phyloP scores from a whole-genome alignment of 2,113 vertebrate genomes.

The Diadophis punctatus region DNA sequence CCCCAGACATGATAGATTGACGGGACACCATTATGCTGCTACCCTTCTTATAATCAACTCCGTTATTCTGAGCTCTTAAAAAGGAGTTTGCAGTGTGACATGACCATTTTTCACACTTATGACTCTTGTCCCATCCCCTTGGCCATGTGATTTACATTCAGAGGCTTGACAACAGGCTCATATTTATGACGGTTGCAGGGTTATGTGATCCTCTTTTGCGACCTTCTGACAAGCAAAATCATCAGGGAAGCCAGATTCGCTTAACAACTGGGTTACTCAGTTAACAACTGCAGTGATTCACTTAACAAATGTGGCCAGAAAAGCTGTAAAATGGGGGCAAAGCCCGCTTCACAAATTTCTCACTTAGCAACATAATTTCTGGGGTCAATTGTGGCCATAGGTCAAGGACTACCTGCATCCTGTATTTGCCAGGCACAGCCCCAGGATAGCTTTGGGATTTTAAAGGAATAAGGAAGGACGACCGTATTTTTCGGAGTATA shows the following conservation, averaged over 20 bases:
- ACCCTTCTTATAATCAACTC: background rate
- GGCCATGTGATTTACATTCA: background rate
- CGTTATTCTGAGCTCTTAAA: background rate
- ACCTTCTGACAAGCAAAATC: background rate
- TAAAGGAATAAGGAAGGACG: background rate
- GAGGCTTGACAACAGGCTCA: background rate
- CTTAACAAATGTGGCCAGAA: background rate
- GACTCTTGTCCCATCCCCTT: too few relatives aligned
- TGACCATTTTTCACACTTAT: background rate
- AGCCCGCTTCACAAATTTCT: background rate
- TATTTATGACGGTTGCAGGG: background rate
- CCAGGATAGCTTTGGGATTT: background rate
- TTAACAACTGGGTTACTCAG: background rate
- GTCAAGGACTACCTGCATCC: background rate
- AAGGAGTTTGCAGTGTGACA: background rate
- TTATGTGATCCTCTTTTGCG: background rate
- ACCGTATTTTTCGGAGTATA: too few relatives aligned
- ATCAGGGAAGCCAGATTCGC: background rate
- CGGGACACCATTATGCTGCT: background rate
- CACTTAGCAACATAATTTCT: background rate
- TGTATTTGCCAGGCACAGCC: background rate
- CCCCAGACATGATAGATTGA: background rate
- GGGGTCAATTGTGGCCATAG: background rate
- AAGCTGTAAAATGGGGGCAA: too few relatives aligned
- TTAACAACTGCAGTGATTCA: background rate